Evolutionary conservation across 2,797 vertebrate species (phyloP).

Genomic region (Tokudaia muenninki): DNA sequence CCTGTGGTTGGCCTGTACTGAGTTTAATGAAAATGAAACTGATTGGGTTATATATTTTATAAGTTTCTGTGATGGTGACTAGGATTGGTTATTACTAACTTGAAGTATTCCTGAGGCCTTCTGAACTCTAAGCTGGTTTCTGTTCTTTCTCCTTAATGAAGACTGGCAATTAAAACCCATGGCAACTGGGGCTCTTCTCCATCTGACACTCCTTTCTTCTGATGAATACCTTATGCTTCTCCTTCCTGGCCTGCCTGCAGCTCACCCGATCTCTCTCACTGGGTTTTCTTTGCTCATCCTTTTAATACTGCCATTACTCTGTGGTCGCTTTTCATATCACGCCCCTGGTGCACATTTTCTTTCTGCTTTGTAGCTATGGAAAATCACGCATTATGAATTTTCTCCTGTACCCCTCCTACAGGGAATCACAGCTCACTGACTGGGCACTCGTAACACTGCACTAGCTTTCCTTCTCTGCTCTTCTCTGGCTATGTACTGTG

Average conservation of each 20-base stretch:
- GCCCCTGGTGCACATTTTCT: not conserved
- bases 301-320: not conserved
- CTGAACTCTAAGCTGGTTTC: not conserved
- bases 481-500: not conserved
- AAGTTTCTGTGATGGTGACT: not conserved
- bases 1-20: not conserved
- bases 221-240: not conserved
- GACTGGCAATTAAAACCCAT: not conserved
- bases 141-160: not conserved
- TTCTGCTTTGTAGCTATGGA: not conserved
- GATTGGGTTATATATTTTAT: not conserved
- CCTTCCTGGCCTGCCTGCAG: not conserved
- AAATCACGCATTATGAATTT: not conserved
- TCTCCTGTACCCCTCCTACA: not conserved
- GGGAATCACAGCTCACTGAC: not conserved
- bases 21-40: constrained; percentile 39
- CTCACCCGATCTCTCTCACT: too few relatives aligned
- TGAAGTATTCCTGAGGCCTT: constrained; percentile 4
- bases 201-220: not conserved
- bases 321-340: not conserved
- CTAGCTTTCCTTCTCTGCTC: not conserved
- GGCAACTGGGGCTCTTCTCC: not conserved
- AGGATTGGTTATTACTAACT: not conserved
- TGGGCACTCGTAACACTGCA: not conserved
- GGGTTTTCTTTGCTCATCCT: not conserved